phyloP scores from a whole-genome alignment of 1,140 invertebrate genomes.

The Pseudachorutes palmiensis region DNA sequence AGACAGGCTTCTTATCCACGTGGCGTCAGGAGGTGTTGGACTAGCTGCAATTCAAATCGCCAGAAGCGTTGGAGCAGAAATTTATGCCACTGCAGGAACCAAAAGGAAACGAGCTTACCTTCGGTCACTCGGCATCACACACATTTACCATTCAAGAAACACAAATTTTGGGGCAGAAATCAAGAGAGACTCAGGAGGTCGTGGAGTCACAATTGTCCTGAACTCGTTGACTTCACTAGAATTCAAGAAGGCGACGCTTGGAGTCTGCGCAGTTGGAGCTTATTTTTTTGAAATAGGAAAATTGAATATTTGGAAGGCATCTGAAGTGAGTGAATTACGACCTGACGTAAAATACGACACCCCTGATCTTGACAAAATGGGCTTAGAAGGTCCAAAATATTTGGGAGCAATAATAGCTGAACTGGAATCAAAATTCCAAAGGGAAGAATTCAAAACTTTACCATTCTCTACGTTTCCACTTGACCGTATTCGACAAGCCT shows the following conservation, averaged over 20 bases:
- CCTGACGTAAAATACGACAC: constrained; percentile 16
- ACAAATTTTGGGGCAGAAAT: too few species aligned
- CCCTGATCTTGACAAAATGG: background rate
- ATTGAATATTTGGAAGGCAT: constrained; percentile 4
- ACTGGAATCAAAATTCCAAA: background rate
- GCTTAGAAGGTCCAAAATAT: too few species aligned
- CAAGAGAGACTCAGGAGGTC: background rate
- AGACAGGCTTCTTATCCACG: constrained; percentile 16
- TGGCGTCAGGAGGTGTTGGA: constrained; percentile 12
- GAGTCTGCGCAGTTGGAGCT: background rate
- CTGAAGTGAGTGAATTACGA: background rate
- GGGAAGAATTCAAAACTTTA: background rate
- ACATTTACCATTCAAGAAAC: background rate
- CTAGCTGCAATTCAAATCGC: constrained; percentile 10
- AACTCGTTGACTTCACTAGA: constrained; percentile 12
- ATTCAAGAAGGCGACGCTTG: constrained; percentile 11
- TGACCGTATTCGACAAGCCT: background rate
- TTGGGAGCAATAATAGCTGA: background rate
- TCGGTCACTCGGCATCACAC: background rate
- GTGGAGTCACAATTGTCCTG: constrained; percentile 1
- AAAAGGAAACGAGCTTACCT: background rate
- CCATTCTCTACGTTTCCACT: background rate
- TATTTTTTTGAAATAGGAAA: constrained; percentile 16
- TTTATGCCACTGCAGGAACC: background rate
- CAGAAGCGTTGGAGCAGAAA: constrained; percentile 5